phyloP scores from a whole-genome alignment of 2,888 invertebrate species.

The Ophonus ardosiacus region DNA sequence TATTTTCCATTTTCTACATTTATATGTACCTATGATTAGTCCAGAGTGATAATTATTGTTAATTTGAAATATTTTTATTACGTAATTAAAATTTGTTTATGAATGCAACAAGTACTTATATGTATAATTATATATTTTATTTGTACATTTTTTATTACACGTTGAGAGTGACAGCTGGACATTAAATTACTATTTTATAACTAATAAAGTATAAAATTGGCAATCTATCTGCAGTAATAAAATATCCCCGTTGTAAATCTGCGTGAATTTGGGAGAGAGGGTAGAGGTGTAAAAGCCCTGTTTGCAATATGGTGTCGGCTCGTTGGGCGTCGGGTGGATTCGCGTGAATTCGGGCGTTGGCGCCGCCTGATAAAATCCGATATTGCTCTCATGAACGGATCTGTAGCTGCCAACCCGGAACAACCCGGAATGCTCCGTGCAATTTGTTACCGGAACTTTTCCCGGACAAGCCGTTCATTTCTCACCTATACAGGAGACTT shows the following conservation, averaged over 20 bases:
- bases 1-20: no score
- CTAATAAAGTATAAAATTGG: no score
- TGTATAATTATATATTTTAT: no score
- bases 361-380: conserved; percentile 47
- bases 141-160: no score
- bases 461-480: background rate
- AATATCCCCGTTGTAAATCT: background rate
- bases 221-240: no score
- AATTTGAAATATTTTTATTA: no score
- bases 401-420: conserved; percentile 24
- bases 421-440: conserved; percentile 1
- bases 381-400: conserved; percentile 31
- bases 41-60: no score
- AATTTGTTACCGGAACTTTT: conserved; percentile 12
- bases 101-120: no score
- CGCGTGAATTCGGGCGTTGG: conserved; percentile 12
- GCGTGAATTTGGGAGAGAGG: background rate
- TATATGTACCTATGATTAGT: no score
- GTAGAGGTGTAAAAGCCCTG: background rate
- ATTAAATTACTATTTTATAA: no score
- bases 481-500: background rate
- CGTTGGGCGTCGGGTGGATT: background rate
- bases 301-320: background rate
- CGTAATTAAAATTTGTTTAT: no score
- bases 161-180: no score